Base-by-base conservation (phyloP, 2,113 vertebrate genomes). In the Camelus dromedarius region DNA sequence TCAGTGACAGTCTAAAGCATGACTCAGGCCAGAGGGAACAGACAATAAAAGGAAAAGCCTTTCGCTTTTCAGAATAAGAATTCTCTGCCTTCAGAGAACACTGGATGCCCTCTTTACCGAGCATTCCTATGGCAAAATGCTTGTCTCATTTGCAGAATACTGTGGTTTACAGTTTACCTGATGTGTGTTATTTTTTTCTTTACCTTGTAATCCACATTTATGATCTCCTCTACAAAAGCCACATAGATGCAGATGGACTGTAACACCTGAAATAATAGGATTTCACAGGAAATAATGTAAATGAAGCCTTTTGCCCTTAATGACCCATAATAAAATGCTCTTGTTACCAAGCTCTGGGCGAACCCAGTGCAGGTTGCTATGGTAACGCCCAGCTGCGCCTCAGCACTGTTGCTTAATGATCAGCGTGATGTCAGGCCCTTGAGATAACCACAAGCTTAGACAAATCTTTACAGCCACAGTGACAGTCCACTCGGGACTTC, bases 291-390 rank as follows among this genome's bases (percentile, higher is more conserved):
- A 97, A 96, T 81, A 91, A 97, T 94, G 93, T 92, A 96, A 96
- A 97, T 84, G 82, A 97, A 94, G 69, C 86, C 86, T 93, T 96
- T 97, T 96, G 89, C 94, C 95, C 97, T 97, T 97, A 94, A 97
- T 96, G 96, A 92, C 97, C 95, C 86, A 42, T 95, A 95, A 97
- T 97, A 97, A 98, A 97, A 96, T 3, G 48, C 66, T 97, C 96
- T 89, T 90, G 95, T 97, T 97, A 80, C 94, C n/a, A 35, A 72
- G 94, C 94, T 96, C 69, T 62, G 86, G 64, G 82, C 66, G 4
- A 95, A 83, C 16, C 52, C 46, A 38, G 54, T 28, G 60, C 64
- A 15, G 80, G 98, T 97, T 97, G 93, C 95, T 83, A 93, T 97
- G 93, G 98, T 50, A 97, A 98, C 91, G 0, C 84, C 88, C 95